Evolutionary conservation across 2,113 vertebrate genomes (phyloP).

Genomic region (Hepsetus odoe): DNA sequence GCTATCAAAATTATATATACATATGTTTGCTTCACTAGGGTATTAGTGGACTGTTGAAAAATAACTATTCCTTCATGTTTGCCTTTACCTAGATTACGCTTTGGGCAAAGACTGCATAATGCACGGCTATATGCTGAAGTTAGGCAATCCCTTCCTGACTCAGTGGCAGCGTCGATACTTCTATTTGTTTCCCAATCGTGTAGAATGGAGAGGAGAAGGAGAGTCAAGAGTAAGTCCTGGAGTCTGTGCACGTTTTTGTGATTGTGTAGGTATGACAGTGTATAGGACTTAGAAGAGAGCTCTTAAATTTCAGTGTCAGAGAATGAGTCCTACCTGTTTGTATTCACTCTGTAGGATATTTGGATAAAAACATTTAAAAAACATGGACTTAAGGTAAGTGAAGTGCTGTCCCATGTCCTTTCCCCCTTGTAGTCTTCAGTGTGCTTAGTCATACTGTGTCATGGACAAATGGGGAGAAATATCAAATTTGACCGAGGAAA

Average conservation of each 20-base stretch:
- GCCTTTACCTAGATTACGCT: conserved; percentile 85
- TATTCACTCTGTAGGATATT: conserved; percentile 73
- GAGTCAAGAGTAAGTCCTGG: conserved; percentile 88
- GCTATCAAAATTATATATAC: too few relatives aligned
- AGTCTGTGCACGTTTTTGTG: background rate
- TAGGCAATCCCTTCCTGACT: conserved; percentile 95
- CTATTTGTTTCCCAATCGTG: conserved; percentile 97
- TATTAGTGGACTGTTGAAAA: background rate
- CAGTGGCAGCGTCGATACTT: conserved; percentile 98
- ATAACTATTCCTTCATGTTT: conserved; percentile 16
- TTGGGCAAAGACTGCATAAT: conserved; percentile 96
- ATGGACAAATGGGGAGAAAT: background rate
- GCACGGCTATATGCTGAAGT: conserved; percentile 95
- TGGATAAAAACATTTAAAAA: conserved; percentile 81
- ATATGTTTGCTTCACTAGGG: background rate
- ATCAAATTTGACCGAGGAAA: background rate
- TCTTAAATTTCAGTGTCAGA: background rate
- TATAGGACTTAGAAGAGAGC: background rate
- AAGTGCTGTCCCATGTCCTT: conserved; percentile 35
- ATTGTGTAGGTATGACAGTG: background rate
- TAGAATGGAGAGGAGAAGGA: conserved; percentile 95
- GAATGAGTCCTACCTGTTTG: conserved; percentile 31
- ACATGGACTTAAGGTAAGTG: conserved; percentile 78
- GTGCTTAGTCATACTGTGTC: background rate
- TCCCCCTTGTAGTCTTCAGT: conserved; percentile 5